Evolutionary conservation across 2,888 invertebrate species (phyloP).

Genomic region (Saturnia pavonia): DNA sequence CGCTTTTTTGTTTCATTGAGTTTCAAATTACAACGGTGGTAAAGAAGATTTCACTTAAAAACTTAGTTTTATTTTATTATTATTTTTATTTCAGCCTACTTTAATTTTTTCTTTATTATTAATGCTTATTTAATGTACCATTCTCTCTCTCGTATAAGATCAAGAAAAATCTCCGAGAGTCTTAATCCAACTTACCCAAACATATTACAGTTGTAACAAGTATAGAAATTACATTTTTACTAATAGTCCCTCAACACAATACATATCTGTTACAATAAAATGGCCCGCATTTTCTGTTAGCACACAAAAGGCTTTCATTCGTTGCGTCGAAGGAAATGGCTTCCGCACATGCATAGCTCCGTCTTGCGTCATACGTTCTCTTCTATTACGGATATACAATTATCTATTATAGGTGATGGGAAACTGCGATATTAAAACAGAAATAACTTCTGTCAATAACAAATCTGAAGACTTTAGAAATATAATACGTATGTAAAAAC

Average conservation of each 20-base stretch:
- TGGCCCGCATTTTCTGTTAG: constrained; percentile 1
- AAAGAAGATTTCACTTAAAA: too few relatives aligned
- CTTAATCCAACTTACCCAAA: too few relatives aligned
- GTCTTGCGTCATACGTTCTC: neutral
- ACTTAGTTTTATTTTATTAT: too few relatives aligned
- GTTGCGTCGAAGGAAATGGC: constrained; percentile 7
- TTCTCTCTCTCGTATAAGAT: too few relatives aligned
- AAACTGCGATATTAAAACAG: neutral
- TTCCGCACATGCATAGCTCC: neutral
- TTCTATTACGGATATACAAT: neutral
- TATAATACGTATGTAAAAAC: neutral
- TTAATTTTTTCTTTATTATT: too few relatives aligned
- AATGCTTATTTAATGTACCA: too few relatives aligned
- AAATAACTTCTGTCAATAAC: neutral
- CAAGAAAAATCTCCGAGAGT: too few relatives aligned
- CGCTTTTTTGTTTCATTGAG: too few relatives aligned
- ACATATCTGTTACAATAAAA: neutral
- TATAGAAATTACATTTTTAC: neutral
- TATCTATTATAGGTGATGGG: neutral
- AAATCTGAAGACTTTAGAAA: neutral
- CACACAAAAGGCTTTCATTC: constrained; percentile 3
- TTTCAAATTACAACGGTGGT: too few relatives aligned
- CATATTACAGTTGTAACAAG: too few relatives aligned
- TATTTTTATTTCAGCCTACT: too few relatives aligned
- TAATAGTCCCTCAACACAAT: neutral